These are phyloP conservation scores for Sylvia borin DNA, from an alignment of 2,797 vertebrate genomes.

Conservation along the genomic window DNA sequence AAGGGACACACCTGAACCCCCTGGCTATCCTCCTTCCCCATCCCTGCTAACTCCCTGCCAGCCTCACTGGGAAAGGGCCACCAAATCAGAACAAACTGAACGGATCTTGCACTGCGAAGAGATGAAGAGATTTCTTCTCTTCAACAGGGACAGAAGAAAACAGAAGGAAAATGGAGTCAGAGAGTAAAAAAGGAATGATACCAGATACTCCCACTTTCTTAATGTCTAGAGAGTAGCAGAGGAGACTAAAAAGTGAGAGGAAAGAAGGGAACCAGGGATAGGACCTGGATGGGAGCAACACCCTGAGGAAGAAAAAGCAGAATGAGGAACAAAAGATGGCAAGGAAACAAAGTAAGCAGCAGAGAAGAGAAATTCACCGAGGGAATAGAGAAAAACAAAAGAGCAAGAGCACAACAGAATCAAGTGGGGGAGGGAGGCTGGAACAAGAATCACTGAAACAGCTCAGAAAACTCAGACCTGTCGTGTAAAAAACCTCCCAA, in stretches of 20 bases:
- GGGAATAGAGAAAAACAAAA: background rate
- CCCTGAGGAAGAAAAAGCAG: background rate
- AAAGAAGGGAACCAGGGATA: background rate
- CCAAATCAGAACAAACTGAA: background rate
- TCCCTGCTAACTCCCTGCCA: background rate
- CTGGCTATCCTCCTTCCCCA: too few species aligned
- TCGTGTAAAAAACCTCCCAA: background rate
- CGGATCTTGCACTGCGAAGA: background rate
- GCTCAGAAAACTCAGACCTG: background rate
- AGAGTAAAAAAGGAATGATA: background rate
- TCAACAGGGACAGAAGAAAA: background rate
- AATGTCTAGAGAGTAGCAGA: background rate
- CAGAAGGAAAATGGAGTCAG: background rate
- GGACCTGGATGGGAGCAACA: background rate
- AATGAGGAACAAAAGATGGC: background rate
- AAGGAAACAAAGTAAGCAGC: background rate
- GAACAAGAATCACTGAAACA: background rate
- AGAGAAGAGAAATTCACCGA: background rate
- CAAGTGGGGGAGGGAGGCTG: background rate
- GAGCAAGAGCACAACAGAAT: background rate
- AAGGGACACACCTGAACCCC: background rate
- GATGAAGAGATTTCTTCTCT: background rate
- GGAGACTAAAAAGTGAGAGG: background rate
- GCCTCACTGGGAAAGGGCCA: background rate
- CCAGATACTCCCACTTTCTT: background rate